A percentile compares a stretch with the other conserved stretches of the same genome.
Conservation (phyloP, 2,113 vertebrate species). For the Mustela nigripes region DNA sequence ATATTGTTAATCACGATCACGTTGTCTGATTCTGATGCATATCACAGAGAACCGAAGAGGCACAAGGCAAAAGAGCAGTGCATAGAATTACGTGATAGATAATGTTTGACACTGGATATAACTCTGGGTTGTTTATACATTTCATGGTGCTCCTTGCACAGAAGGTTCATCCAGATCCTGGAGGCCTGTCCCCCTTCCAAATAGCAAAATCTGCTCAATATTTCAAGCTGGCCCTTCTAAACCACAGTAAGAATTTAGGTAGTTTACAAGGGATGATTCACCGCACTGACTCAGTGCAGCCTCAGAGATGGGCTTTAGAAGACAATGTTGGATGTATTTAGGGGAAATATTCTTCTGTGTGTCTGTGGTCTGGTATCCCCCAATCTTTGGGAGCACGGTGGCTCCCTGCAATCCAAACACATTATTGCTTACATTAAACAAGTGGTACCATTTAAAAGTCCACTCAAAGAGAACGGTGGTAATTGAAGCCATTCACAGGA, state of each 20-base stretch:
- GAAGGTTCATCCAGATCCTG: not conserved
- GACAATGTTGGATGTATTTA: not conserved
- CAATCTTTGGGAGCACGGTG: not conserved
- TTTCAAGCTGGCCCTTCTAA: not conserved
- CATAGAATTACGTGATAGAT: not conserved
- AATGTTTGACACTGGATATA: not conserved
- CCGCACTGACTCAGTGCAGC: not conserved
- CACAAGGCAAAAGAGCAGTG: not conserved
- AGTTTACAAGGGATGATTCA: not conserved
- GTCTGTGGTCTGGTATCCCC: not conserved
- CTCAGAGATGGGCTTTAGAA: not conserved
- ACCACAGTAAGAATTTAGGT: not conserved
- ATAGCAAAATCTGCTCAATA: not conserved
- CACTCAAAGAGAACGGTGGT: conserved; percentile 66
- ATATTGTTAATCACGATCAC: not conserved
- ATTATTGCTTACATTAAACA: conserved; percentile 47
- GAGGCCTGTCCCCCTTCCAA: not conserved
- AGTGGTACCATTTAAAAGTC: conserved; percentile 81
- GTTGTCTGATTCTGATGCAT: not conserved
- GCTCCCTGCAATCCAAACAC: not conserved
- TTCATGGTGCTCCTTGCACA: not conserved
- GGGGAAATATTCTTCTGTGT: not conserved
- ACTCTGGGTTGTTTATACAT: not conserved
- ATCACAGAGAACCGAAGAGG: not conserved
- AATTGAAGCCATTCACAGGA: conserved; percentile 78